A percentile compares a stretch with the other conserved stretches of the same genome.
Conservation (phyloP, 2,797 vertebrate species). For the Halcyon leucocephala region DNA sequence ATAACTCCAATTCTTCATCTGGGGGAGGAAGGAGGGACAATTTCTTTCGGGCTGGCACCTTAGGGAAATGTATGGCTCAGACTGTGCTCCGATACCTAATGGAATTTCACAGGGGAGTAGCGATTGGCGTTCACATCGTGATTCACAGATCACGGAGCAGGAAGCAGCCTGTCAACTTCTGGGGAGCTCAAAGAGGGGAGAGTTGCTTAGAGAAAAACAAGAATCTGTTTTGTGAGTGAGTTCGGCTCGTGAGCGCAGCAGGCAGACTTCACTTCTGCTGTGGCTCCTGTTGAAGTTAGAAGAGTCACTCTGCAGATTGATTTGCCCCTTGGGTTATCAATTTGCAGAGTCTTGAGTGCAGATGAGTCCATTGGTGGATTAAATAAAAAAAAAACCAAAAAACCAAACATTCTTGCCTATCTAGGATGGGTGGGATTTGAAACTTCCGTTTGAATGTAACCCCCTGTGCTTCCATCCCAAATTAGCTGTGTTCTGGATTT, state of each 20-base stretch:
- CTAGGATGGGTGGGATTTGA: neutral
- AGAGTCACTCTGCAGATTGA: neutral
- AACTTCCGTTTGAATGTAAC: neutral
- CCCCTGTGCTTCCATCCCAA: neutral
- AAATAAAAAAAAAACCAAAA: neutral
- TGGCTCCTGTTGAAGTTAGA: neutral
- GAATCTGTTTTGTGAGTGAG: slow-evolving; percentile 11
- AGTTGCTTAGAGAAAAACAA: slow-evolving; percentile 38
- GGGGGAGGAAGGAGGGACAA: neutral
- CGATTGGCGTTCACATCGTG: neutral
- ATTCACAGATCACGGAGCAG: slow-evolving; percentile 52
- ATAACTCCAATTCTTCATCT: slow-evolving; percentile 23
- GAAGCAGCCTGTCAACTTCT: slow-evolving; percentile 43
- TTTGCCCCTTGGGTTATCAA: neutral
- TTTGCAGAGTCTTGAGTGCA: neutral
- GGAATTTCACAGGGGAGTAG: slow-evolving; percentile 46
- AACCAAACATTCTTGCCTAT: neutral
- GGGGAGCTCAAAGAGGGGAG: neutral
- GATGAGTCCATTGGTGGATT: neutral
- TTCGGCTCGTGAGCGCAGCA: neutral
- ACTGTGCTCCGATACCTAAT: slow-evolving; percentile 33
- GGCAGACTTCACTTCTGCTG: neutral
- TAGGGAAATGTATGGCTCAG: neutral
- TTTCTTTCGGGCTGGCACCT: slow-evolving; percentile 19
- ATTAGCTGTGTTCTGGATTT: neutral